Conservation (phyloP, 1,140 invertebrate species). For the Lutraria rhynchaena region DNA sequence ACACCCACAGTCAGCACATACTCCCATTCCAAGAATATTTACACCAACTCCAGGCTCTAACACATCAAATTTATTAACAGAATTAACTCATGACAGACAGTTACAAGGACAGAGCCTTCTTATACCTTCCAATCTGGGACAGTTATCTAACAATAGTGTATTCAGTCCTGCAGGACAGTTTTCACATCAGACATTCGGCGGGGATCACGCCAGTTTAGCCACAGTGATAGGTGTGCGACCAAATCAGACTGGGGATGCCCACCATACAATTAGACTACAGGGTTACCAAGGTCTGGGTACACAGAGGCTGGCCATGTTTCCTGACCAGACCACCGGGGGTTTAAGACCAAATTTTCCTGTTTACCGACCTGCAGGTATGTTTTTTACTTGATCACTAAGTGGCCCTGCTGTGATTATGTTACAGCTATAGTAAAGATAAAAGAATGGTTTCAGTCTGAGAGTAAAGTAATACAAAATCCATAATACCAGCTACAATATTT, state of each 20-base stretch:
- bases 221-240: constrained; percentile 39
- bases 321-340: constrained; percentile 26
- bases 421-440: too few relatives aligned
- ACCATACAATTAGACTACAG: constrained; percentile 39
- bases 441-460: too few relatives aligned
- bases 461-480: too few relatives aligned
- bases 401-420: too few relatives aligned
- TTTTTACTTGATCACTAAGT: too few relatives aligned
- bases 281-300: constrained; percentile 48
- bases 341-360: constrained; percentile 27
- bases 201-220: constrained; percentile 14
- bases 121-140: constrained; percentile 26
- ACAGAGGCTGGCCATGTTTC: constrained; percentile 48
- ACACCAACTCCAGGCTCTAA: constrained; percentile 32
- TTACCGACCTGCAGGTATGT: constrained; percentile 27
- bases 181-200: constrained; percentile 19
- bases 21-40: constrained; percentile 38
- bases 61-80: constrained; percentile 10
- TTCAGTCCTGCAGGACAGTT: constrained; percentile 46
- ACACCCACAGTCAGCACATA: constrained; percentile 9
- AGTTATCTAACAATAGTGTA: constrained; percentile 1
- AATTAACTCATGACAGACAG: constrained; percentile 22
- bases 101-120: constrained; percentile 10
- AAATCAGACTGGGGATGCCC: constrained; percentile 41
- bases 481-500: too few relatives aligned